phyloP scores from a whole-genome alignment of 2,797 vertebrate genomes.

The Thamnophis elegans region DNA sequence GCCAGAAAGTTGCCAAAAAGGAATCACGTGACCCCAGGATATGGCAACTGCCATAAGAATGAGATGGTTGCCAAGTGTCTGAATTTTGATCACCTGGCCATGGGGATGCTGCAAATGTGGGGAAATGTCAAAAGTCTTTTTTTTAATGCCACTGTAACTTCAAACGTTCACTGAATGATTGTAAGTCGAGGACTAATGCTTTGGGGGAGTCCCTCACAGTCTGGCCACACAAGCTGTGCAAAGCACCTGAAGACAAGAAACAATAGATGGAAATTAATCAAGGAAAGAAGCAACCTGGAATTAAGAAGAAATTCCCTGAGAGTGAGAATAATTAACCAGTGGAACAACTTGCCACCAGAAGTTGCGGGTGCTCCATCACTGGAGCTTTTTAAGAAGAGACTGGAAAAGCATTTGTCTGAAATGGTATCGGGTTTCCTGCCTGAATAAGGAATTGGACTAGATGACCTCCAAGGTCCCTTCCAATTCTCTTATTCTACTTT shows the following conservation, averaged over 20 bases:
- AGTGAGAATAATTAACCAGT: background rate
- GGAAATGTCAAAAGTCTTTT: too few relatives aligned
- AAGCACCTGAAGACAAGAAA: background rate
- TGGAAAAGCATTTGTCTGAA: background rate
- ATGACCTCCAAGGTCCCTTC: background rate
- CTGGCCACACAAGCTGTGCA: background rate
- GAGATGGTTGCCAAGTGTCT: too few relatives aligned
- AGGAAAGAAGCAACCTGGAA: background rate
- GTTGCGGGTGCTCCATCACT: background rate
- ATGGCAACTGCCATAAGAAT: too few relatives aligned
- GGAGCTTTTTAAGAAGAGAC: background rate
- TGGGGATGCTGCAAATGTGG: too few relatives aligned
- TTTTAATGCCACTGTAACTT: too few relatives aligned
- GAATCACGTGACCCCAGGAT: background rate
- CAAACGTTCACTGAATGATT: too few relatives aligned
- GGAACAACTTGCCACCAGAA: background rate
- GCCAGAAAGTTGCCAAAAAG: background rate
- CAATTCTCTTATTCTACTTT: background rate
- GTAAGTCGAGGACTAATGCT: too few relatives aligned
- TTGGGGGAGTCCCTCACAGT: background rate
- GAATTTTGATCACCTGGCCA: too few relatives aligned
- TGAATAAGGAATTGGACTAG: background rate
- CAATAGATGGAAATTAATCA: background rate
- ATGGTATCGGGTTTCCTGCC: background rate
- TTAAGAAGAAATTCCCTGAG: background rate